Evolutionary conservation across 2,113 vertebrate genomes (phyloP), one percentile per base, ranked within the genome.

Genomic region (Polypterus senegalus): DNA sequence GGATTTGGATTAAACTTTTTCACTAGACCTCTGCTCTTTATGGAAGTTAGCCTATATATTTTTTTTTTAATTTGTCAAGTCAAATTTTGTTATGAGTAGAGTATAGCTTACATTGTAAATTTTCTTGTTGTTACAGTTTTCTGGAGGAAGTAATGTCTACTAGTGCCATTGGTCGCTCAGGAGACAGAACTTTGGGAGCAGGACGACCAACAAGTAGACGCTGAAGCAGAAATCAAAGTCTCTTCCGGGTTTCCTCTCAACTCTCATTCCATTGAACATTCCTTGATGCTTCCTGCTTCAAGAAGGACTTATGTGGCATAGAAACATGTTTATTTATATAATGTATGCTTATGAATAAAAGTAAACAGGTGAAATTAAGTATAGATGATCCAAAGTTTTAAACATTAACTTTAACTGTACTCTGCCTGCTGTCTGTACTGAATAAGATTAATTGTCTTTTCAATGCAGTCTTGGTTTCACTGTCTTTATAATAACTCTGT

Each of bases 91-190:
- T 8, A 11, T 54, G 9, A 27, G 27, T 27, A 65, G 60, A 53
- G 63, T 48, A 43, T 8, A 27, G 10, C n/a, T 44, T 6, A 6
- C 6, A 11, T 43, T 51, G n/a, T 11, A 7, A 43, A 5, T 53
- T 4, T 9, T 71, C 63, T 76, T 27, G 6, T 76, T 27, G 6
- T 43, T 10, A 70, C 76, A 89, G 87, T 71, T 89, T 89, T 72
- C 76, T 89, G 8, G 87, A 89, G 70, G 87, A 89, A 63, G 81
- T 89, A 0, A 69, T 79, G 6, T 66, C 81, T 0, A 60, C 81
- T 0, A 82, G 84, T 3, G 71, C 85, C 70, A 79, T 76, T 0
- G 73, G 79, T 54, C 75, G 78, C 1, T 54, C 76, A 61, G 1
- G 63, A 0, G 85, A 85, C 63, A 62, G 62, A 58, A 70, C 74